Evolutionary conservation across 1,140 invertebrate genomes (phyloP), one percentile per base, ranked within the genome.

Genomic region (Macrobrachium nipponense): DNA sequence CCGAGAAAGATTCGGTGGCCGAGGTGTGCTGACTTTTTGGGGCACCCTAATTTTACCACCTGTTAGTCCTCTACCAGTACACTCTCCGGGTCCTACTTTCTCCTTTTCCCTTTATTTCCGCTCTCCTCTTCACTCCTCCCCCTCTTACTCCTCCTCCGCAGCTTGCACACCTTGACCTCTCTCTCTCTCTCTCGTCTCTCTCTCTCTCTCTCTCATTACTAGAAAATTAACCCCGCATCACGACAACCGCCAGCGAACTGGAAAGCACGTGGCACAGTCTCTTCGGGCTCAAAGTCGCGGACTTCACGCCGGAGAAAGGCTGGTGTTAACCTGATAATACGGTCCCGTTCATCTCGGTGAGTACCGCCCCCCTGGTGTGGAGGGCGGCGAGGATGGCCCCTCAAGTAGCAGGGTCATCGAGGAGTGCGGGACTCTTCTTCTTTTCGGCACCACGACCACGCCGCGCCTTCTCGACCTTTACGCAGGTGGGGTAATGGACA

Each of bases 291-390:
- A 61, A 62, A 18, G 43, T 62, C 27, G 14, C 77, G 6, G 83
- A 86, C 23, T 72, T 70, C 14, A 18, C 43, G 18, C 83, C 60
- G 62, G 83, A 85, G 8, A n/a, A 70, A 43, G 0, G 27, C 18
- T n/a, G 68, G 68, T 23, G 83, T 86, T 44, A 86, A 36, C 60
- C 66, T 86, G 83, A 86, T 75, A 78, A n/a, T n/a, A 86, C n/a
- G 75, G 75, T 43, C n/a, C 83, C 83, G 8, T 86, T 86, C 68
- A 72, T 86, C 36, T 86, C 20, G 58, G 80, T 6, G 83, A 59
- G 0, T 80, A 58, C 2, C 18, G 18, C 8, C 64, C 51, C n/a
- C 14, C 60, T 12, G 68, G 60, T 8, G n/a, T n/a, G n/a, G 59
- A 72, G 68, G 43, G 23, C 7, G 77, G 68, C 5, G 60, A 44